phyloP scores from a whole-genome alignment of 2,797 vertebrate species.

The Bucorvus abyssinicus region DNA sequence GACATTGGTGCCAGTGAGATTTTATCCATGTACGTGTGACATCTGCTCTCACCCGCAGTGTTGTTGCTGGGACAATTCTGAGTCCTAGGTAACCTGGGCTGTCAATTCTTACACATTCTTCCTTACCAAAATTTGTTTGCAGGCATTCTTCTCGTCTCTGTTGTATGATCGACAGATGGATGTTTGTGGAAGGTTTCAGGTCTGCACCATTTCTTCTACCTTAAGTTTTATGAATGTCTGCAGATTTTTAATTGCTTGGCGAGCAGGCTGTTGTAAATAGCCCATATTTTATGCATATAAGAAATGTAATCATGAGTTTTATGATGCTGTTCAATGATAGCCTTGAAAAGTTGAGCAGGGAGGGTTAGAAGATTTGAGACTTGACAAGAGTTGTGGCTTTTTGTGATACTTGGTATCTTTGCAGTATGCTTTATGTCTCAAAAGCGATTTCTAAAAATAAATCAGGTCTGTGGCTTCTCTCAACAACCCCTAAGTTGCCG shows the following conservation, averaged over 20 bases:
- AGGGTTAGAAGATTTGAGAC: background rate
- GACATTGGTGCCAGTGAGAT: background rate
- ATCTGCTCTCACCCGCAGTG: background rate
- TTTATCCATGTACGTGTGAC: fast-evolving
- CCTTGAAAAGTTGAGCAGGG: background rate
- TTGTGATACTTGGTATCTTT: background rate
- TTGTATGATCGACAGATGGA: background rate
- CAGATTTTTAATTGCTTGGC: conserved; percentile 22
- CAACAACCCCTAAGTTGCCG: background rate
- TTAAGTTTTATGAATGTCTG: background rate
- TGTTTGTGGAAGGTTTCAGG: conserved; percentile 7
- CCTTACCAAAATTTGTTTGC: background rate
- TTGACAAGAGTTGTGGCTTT: background rate
- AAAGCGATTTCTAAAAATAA: background rate
- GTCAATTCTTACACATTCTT: background rate
- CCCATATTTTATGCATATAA: background rate
- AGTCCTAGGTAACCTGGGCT: background rate
- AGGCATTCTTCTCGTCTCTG: background rate
- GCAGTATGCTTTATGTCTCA: background rate
- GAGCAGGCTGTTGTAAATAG: conserved; percentile 15
- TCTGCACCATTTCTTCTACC: background rate
- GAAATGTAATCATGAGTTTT: conserved; percentile 1
- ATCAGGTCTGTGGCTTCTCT: background rate
- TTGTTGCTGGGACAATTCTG: background rate
- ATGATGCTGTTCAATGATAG: background rate